Base-by-base conservation (phyloP, 64 coral and sea anemone genomes). In the Stichodactyla mertensii region DNA sequence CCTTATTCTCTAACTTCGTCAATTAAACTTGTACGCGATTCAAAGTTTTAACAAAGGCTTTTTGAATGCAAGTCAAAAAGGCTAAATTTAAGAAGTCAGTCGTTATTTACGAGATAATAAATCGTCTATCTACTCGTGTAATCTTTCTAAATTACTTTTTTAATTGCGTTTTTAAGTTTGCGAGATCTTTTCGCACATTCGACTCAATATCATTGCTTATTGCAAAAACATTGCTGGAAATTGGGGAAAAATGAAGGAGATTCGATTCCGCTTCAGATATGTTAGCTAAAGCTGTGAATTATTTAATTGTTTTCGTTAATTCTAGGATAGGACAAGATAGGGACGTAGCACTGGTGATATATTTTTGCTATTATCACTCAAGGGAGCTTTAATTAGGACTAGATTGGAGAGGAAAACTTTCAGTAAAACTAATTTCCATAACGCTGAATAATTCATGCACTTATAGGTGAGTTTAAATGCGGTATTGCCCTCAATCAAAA, bases 81-180 rank as follows among this genome's bases (percentile, higher is more conserved):
- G 12, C 6, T 74, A 19, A 74, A 74, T 27, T 74, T 10, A 74
- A 74, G 4, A 74, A 74, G 69, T 74, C 26, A 31, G 69, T 74
- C n/a, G 69, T 74, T 27, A 74, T 74, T 74, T 74, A 74, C 69
- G 69, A 74, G 69, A 74, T 74, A 74, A 74, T 74, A 74, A 27
- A 74, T 74, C 16, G 69, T 74, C 22, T 74, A 74, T 74, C 24
- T 74, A 11, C 69, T 74, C 69, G 69, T 28, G 69, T 74, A 31
- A 74, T 74, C 69, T 74, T 74, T 74, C 69, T 74, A 74, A 74
- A 74, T 74, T 11, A 74, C 69, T 74, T 74, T 74, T 31, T 74
- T 74, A 74, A 74, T 74, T 74, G 69, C 69, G 23, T 28, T 74
- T 74, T 74, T 23, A 31, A 74, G 69, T 74, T 74, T 74, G 16